These are phyloP conservation scores for Vultur gryphus DNA, from an alignment of 2,797 vertebrate genomes.

Conservation along the genomic window DNA sequence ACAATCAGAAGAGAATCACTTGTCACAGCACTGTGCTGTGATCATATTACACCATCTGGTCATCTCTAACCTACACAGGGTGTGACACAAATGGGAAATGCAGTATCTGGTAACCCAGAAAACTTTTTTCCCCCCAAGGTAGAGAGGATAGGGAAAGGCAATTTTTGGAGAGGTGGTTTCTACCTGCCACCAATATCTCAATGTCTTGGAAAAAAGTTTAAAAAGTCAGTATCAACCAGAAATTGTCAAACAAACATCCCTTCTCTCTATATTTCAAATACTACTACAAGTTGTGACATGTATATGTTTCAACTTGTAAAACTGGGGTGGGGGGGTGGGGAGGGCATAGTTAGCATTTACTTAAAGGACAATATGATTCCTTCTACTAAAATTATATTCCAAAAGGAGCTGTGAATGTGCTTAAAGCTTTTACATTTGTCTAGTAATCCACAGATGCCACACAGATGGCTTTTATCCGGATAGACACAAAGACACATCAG, in stretches of 20 bases:
- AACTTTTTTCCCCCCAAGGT: neutral
- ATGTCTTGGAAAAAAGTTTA: neutral
- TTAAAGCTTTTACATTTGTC: slow-evolving; percentile 36
- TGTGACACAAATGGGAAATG: neutral
- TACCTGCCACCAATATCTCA: neutral
- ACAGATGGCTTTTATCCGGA: slow-evolving; percentile 2
- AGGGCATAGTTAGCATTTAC: neutral
- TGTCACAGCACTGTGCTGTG: neutral
- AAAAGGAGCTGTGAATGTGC: neutral
- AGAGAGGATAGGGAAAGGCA: neutral
- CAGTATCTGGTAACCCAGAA: neutral
- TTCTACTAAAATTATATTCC: neutral
- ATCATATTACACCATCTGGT: slow-evolving; percentile 40
- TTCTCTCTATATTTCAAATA: neutral
- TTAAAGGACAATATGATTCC: neutral
- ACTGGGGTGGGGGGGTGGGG: rapidly evolving
- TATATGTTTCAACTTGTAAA: neutral
- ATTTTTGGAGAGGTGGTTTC: neutral
- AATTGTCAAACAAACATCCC: neutral
- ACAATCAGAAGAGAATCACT: slow-evolving; percentile 1
- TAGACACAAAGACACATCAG: neutral
- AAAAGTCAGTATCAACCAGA: neutral
- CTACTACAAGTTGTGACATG: neutral
- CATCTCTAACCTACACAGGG: neutral
- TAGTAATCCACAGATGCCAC: slow-evolving; percentile 35